Conservation (phyloP, 2,797 vertebrate species). For the Gallinago stenura region DNA sequence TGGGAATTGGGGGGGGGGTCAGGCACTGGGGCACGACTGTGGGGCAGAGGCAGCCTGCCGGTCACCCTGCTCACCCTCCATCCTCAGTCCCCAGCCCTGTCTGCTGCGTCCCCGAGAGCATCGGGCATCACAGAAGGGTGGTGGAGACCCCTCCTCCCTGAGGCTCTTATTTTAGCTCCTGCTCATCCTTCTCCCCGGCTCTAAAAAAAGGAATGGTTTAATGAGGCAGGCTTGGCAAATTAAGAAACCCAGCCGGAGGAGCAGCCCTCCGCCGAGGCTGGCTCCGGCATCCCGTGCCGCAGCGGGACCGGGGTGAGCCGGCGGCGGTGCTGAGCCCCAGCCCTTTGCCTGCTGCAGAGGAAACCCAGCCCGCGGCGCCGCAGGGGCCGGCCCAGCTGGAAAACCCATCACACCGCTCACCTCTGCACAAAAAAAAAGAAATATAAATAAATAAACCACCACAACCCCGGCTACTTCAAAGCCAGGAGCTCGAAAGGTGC, state of each 20-base stretch:
- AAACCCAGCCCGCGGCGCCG: neutral
- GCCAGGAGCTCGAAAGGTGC: neutral
- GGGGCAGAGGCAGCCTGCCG: neutral
- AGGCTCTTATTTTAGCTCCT: neutral
- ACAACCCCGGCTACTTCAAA: neutral
- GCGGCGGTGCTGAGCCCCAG: accelerated
- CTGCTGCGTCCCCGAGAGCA: neutral
- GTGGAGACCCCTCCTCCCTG: accelerated
- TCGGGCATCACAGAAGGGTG: accelerated
- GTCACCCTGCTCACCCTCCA: neutral
- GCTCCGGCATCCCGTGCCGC: accelerated
- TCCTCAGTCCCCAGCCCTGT: accelerated
- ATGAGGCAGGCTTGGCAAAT: slow-evolving; percentile 38
- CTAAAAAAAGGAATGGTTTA: neutral
- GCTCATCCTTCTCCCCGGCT: neutral
- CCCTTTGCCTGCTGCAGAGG: neutral
- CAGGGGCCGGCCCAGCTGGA: slow-evolving; percentile 15
- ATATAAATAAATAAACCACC: neutral
- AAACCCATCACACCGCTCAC: neutral
- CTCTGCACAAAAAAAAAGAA: neutral
- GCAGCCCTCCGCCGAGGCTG: neutral
- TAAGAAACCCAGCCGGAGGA: neutral
- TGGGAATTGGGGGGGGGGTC: neutral
- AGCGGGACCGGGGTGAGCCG: neutral
- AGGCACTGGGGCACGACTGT: accelerated